These are phyloP conservation scores for Probosciger aterrimus DNA, from an alignment of 2,113 vertebrate genomes.

Conservation along the genomic window DNA sequence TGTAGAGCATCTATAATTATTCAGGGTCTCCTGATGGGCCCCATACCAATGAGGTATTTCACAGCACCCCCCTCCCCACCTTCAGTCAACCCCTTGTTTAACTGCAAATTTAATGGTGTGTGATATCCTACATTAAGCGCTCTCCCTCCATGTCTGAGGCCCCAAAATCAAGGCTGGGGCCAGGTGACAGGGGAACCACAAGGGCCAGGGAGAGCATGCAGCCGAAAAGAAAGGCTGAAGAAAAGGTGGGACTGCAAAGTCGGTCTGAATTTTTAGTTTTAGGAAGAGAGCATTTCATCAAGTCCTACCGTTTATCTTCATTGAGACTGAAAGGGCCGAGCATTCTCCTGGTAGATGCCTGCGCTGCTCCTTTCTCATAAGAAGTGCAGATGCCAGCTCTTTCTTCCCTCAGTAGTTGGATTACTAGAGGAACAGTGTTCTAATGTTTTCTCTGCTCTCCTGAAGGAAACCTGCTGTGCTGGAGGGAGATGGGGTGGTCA, in stretches of 20 bases:
- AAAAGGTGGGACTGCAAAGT: not conserved
- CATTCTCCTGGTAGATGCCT: not conserved
- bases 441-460: not conserved
- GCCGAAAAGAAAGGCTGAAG: not conserved
- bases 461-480: not conserved
- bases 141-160: not conserved
- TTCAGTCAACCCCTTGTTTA: not conserved
- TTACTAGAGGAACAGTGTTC: not conserved
- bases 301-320: not conserved
- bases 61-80: not conserved
- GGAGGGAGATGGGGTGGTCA: not conserved
- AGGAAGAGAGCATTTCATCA: not conserved
- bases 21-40: not conserved
- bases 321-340: not conserved
- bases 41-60: not conserved
- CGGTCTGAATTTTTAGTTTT: not conserved
- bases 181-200: rapidly evolving
- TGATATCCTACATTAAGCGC: not conserved
- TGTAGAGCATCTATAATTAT: not conserved
- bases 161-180: not conserved
- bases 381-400: not conserved
- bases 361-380: not conserved
- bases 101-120: not conserved
- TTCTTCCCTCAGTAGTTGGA: not conserved
- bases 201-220: not conserved